Conservation (phyloP, 2,888 invertebrate species). For the Sminthurides aquaticus region DNA sequence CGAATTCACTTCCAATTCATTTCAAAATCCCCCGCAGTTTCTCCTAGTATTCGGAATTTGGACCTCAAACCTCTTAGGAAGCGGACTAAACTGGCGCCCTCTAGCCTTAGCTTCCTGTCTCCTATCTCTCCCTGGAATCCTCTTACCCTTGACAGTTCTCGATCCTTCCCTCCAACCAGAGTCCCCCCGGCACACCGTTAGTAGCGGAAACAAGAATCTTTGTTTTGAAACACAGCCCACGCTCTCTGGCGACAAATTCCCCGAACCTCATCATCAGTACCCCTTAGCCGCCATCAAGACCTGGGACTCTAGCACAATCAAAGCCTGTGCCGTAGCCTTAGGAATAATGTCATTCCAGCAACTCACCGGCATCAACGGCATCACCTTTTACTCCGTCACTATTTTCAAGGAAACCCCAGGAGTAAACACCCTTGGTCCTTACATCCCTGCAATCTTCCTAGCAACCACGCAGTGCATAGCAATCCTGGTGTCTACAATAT, state of each 20-base stretch:
- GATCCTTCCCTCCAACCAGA: neutral
- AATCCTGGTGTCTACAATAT: slow-evolving; percentile 31
- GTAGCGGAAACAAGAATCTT: neutral
- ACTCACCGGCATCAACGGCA: slow-evolving; percentile 39
- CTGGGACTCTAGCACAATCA: slow-evolving; percentile 18
- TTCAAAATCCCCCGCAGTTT: too few species aligned
- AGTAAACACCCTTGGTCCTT: slow-evolving; percentile 13
- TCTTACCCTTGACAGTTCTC: slow-evolving; percentile 21
- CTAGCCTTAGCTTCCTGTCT: slow-evolving; percentile 25
- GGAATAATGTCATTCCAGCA: slow-evolving; percentile 39
- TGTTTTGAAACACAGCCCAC: neutral
- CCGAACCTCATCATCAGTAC: neutral
- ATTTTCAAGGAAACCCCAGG: slow-evolving; percentile 33
- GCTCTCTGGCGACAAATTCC: neutral
- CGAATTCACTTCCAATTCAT: too few species aligned
- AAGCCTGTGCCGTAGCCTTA: slow-evolving; percentile 34
- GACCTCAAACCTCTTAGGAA: slow-evolving; percentile 33
- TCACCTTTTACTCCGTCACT: slow-evolving; percentile 36
- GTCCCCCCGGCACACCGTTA: neutral
- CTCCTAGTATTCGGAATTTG: slow-evolving; percentile 36
- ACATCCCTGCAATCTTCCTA: slow-evolving; percentile 33
- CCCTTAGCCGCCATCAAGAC: neutral
- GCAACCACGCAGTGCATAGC: slow-evolving; percentile 32
- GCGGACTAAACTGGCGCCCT: slow-evolving; percentile 31
- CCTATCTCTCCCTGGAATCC: slow-evolving; percentile 21